These are phyloP conservation scores for Eleginops maclovinus DNA, from an alignment of 2,113 vertebrate genomes.

Conservation along the genomic window DNA sequence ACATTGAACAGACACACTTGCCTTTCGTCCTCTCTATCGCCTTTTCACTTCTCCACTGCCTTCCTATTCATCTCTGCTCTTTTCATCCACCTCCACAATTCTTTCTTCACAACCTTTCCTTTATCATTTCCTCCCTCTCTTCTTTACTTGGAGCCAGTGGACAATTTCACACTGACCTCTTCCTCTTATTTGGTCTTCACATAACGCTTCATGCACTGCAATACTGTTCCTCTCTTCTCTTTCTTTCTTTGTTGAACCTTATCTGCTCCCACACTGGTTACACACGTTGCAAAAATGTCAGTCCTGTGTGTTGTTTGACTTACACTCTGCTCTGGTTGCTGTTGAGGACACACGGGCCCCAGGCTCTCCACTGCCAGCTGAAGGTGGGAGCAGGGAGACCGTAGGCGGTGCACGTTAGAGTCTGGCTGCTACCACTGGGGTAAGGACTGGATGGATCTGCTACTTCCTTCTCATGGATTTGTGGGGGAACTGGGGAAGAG, in stretches of 20 bases:
- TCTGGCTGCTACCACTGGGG: constrained; percentile 90
- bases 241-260: constrained; percentile 22
- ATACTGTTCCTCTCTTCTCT: constrained; percentile 26
- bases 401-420: constrained; percentile 92
- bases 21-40: constrained; percentile 10
- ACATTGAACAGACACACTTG: constrained; percentile 10
- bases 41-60: constrained; percentile 15
- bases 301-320: constrained; percentile 64
- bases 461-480: constrained; percentile 95
- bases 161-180: constrained; percentile 45
- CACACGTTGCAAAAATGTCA: neutral
- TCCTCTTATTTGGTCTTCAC: constrained; percentile 22
- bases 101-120: neutral
- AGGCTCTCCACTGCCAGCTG: constrained; percentile 95
- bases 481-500: constrained; percentile 87
- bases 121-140: constrained; percentile 8
- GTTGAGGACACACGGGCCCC: constrained; percentile 92
- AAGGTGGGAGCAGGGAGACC: constrained; percentile 88
- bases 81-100: constrained; percentile 25
- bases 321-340: constrained; percentile 85
- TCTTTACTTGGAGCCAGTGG: constrained; percentile 13
- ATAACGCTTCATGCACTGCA: constrained; percentile 13
- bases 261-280: constrained; percentile 20
- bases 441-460: constrained; percentile 91
- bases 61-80: constrained; percentile 1